Evolutionary conservation across 2,113 vertebrate genomes (phyloP).

Genomic region (Microtus montanus): DNA sequence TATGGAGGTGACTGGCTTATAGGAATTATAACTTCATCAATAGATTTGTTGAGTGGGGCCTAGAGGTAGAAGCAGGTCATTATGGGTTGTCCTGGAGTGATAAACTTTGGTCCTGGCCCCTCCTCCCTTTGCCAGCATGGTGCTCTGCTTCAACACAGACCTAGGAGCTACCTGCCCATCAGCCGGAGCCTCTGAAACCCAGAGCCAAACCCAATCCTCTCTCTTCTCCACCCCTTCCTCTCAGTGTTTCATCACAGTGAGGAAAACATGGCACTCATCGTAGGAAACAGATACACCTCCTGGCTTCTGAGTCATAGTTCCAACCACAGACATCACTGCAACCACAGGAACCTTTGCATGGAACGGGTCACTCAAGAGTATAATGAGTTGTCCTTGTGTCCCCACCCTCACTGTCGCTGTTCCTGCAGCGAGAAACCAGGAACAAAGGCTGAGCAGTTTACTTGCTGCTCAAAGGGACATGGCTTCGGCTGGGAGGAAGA

Average conservation of each 20-base stretch:
- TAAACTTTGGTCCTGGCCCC: background rate
- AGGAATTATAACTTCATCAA: background rate
- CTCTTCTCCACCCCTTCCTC: background rate
- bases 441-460: conserved; percentile 28
- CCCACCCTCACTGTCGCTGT: background rate
- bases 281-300: background rate
- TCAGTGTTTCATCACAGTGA: background rate
- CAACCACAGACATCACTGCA: background rate
- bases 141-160: background rate
- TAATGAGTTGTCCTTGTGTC: background rate
- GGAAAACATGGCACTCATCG: background rate
- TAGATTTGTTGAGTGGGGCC: background rate
- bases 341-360: background rate
- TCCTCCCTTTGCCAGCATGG: too few species aligned
- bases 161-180: background rate
- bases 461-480: conserved; percentile 57
- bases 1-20: background rate
- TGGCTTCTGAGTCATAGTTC: background rate
- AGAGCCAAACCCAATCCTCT: background rate
- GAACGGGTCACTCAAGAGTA: background rate
- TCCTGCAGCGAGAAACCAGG: background rate
- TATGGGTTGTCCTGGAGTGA: background rate
- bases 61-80: background rate
- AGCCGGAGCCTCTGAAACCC: background rate
- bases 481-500: conserved; percentile 51